Conservation (phyloP, 1,140 invertebrate genomes). For the Limonius californicus region DNA sequence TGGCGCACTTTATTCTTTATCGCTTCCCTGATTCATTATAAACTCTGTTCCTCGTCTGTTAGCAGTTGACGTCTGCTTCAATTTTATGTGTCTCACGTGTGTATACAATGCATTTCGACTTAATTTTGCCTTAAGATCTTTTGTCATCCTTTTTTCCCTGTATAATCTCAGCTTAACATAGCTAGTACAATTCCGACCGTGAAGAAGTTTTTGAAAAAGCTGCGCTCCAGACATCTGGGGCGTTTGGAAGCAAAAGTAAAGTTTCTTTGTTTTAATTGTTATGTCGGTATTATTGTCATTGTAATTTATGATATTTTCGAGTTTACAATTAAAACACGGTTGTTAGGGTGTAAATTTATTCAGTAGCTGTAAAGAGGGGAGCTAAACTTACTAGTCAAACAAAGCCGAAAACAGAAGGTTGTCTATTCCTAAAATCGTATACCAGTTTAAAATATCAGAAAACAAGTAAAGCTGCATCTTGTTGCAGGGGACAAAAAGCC, state of each 20-base stretch:
- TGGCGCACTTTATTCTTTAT: slow-evolving; percentile 39
- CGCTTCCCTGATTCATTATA: slow-evolving; percentile 37
- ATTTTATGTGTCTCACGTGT: slow-evolving; percentile 42
- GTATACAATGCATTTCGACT: slow-evolving; percentile 31
- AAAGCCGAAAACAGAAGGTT: too few species aligned
- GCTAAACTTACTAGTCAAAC: too few species aligned
- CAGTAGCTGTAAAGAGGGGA: not conserved
- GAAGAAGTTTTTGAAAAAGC: too few species aligned
- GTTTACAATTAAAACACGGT: slow-evolving; percentile 6
- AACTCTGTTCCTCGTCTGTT: slow-evolving; percentile 37
- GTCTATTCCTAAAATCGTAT: too few species aligned
- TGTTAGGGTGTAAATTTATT: slow-evolving; percentile 2
- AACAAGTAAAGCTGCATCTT: too few species aligned
- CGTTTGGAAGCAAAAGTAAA: not conserved
- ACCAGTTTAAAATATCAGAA: too few species aligned
- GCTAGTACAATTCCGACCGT: too few species aligned
- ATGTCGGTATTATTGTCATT: not conserved
- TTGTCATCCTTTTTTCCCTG: not conserved
- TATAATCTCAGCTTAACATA: too few species aligned
- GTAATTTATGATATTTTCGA: slow-evolving; percentile 7
- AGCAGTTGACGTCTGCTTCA: slow-evolving; percentile 35
- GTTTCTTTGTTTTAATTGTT: slow-evolving; percentile 9
- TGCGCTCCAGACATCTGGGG: too few species aligned
- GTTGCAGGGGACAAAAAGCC: too few species aligned
- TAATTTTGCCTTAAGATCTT: not conserved